phyloP scores from a whole-genome alignment of 1,140 invertebrate species.

The Drosophila jambulina region DNA sequence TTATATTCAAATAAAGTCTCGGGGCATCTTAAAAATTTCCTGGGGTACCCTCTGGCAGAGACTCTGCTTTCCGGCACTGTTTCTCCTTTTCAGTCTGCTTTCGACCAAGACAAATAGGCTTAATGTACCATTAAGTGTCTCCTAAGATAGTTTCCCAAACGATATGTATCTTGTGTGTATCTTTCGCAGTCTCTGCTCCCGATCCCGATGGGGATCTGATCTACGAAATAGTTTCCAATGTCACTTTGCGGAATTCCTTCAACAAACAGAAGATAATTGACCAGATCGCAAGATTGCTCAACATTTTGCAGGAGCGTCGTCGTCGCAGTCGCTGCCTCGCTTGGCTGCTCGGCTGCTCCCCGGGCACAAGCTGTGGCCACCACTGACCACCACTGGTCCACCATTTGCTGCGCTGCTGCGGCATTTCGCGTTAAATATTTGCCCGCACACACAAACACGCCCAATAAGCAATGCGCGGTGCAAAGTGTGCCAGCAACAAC shows the following conservation, averaged over 20 bases:
- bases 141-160: not conserved
- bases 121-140: constrained; percentile 33
- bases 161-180: not conserved
- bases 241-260: constrained; percentile 32
- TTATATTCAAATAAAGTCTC: no score
- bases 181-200: constrained; percentile 8
- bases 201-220: constrained; percentile 6
- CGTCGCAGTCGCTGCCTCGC: constrained; percentile 21
- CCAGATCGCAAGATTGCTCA: constrained; percentile 57
- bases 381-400: constrained; percentile 28
- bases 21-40: no score
- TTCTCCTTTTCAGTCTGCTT: constrained; percentile 20
- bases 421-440: constrained; percentile 82
- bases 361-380: constrained; percentile 12
- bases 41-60: not conserved
- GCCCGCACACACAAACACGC: constrained; percentile 61
- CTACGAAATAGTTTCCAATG: constrained; percentile 20
- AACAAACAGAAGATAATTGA: constrained; percentile 43
- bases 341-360: constrained; percentile 6
- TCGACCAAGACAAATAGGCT: constrained; percentile 38
- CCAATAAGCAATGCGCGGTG: constrained; percentile 74
- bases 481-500: constrained; percentile 75
- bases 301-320: constrained; percentile 67
- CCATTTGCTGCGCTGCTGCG: constrained; percentile 50
- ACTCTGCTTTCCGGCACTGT: not conserved